A percentile compares a stretch with the other conserved stretches of the same genome.
These are phyloP conservation scores for Buphagus erythrorhynchus DNA, from an alignment of 2,797 vertebrate genomes.

Conservation along the genomic window DNA sequence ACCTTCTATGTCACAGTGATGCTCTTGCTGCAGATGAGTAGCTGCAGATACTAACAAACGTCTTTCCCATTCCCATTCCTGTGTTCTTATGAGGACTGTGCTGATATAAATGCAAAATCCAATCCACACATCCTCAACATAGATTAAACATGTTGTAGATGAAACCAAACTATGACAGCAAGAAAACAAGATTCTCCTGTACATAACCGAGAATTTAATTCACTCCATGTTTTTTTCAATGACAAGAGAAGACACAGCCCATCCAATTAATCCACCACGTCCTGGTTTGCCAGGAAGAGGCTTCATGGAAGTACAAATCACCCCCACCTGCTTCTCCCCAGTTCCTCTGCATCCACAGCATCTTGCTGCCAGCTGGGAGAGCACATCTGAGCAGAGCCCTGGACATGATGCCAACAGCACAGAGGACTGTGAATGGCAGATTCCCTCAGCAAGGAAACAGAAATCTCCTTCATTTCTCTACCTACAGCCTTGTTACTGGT, in stretches of 20 bases:
- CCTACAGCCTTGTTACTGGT: not conserved
- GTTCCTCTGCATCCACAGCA: not conserved
- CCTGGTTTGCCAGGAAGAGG: not conserved
- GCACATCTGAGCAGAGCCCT: rapidly evolving
- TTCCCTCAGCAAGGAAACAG: not conserved
- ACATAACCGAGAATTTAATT: not conserved
- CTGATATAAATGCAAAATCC: not conserved
- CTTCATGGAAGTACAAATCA: not conserved
- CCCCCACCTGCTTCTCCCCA: not conserved
- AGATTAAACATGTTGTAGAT: not conserved
- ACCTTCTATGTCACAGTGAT: rapidly evolving
- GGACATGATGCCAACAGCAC: rapidly evolving
- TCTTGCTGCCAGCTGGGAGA: not conserved
- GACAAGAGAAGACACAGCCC: not conserved
- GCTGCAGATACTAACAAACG: not conserved
- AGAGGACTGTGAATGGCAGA: not conserved
- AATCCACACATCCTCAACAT: not conserved
- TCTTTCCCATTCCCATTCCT: not conserved
- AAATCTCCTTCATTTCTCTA: not conserved
- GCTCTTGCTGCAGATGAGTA: not conserved
- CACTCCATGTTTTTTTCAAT: not conserved
- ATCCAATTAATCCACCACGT: not conserved
- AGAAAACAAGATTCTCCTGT: not conserved
- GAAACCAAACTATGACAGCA: not conserved
- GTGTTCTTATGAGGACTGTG: not conserved